Conservation (phyloP, 1,140 invertebrate species). For the Drosophila pachea region DNA sequence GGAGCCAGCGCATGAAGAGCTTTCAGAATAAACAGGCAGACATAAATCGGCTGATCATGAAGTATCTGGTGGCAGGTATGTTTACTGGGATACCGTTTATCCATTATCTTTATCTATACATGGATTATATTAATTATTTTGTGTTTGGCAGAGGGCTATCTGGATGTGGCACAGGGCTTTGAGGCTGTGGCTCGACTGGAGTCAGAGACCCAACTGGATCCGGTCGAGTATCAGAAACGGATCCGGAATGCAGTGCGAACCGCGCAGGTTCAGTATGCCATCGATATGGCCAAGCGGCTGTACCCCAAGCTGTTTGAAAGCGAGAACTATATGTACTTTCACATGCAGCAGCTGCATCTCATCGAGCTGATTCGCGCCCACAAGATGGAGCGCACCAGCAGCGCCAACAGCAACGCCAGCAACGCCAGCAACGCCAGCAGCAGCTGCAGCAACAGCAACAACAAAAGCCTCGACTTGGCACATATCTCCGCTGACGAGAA, state of each 20-base stretch:
- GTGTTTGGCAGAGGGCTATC: constrained; percentile 46
- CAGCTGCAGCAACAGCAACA: constrained; percentile 24
- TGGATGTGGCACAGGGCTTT: constrained; percentile 48
- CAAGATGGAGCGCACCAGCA: too few relatives aligned
- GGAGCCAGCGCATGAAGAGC: constrained; percentile 57
- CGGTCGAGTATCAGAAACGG: constrained; percentile 26
- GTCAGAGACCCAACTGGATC: neutral
- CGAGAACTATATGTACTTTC: constrained; percentile 65
- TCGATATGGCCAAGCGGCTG: constrained; percentile 56
- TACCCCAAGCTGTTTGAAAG: constrained; percentile 48
- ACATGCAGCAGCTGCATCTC: constrained; percentile 63
- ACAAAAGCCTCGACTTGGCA: neutral
- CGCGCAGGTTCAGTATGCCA: constrained; percentile 53
- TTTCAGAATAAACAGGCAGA: constrained; percentile 52
- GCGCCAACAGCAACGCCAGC: too few relatives aligned
- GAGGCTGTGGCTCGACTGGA: constrained; percentile 34
- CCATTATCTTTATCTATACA: neutral
- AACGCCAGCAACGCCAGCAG: too few relatives aligned
- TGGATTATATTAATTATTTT: too few relatives aligned
- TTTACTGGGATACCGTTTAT: neutral
- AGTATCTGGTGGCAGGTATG: constrained; percentile 54
- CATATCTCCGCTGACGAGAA: neutral
- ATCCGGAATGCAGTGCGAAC: constrained; percentile 40
- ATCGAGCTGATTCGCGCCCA: constrained; percentile 45
- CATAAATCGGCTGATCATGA: constrained; percentile 55